Base-by-base conservation (phyloP, 37 sponge, comb jelly and placozoan species). In the Agelas oroides region DNA sequence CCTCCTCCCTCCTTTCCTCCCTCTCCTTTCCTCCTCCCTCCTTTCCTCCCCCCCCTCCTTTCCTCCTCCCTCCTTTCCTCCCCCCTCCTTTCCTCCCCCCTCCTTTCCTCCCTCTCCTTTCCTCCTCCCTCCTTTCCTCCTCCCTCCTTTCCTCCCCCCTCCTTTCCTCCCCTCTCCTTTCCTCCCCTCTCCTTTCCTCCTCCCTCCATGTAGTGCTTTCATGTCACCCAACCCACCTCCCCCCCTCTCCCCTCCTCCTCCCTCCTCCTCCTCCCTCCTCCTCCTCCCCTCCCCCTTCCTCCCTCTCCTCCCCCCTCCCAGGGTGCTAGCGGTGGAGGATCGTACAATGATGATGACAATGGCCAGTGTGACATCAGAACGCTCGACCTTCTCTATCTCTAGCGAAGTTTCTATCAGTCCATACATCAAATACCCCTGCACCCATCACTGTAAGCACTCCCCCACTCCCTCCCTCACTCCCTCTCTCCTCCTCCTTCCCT, bases 391-490 rank as follows among this genome's bases (percentile, higher is more conserved):
- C 65, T 93, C 94, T 53, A 65, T 93, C 36, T 65, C 87, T 59
- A 90, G 90, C 52, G 94, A 93, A 56, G 67, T 89, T 67, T 93
- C 94, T 38, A 32, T 85, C 60, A 89, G 73, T 32, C 94, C 94
- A 19, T 89, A 89, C 69, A 36, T 66, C 36, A 93, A 83, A 58
- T 93, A 67, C 75, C 65, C 90, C 52, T 73, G n/a, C 86, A 34
- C 94, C 94, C 35, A 53, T 93, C 24, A 36, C 81, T 31, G 94
- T 93, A 32, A 88, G 89, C 78, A 17, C 8, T 46, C 8, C 6
- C 39, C 41, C 40, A 39, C 39, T 37, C 35, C n/a, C 40, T 5
- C 17, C 72, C 72, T 1, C 17, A 21, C 2, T 37, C 3, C 40
- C 41, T 40, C 72, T 6, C 23, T 23, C 72, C 72, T 3, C 23